Evolutionary conservation across 2,797 vertebrate genomes (phyloP).

Genomic region (Lagothrix lagotricha): DNA sequence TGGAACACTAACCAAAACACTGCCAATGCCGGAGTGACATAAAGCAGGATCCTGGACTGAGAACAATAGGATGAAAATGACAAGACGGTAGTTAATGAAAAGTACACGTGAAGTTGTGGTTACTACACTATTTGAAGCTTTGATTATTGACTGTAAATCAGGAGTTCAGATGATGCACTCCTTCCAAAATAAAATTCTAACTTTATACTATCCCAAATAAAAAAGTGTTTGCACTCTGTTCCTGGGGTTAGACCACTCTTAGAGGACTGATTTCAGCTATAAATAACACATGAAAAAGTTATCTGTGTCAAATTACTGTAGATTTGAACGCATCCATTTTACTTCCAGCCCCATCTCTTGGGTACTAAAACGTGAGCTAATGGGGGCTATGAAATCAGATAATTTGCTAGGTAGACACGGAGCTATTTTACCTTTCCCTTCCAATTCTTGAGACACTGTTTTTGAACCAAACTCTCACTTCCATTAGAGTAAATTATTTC

Average conservation of each 20-base stretch:
- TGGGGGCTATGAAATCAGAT: neutral
- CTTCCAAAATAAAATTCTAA: neutral
- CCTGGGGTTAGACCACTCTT: neutral
- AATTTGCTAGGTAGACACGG: neutral
- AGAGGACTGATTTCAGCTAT: neutral
- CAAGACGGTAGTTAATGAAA: neutral
- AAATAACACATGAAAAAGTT: neutral
- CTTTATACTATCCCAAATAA: neutral
- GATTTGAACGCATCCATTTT: neutral
- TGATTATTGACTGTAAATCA: neutral
- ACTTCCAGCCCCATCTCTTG: neutral
- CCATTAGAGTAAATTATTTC: neutral
- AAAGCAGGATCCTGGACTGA: neutral
- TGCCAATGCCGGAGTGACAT: neutral
- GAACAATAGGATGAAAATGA: neutral
- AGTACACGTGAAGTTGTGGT: neutral
- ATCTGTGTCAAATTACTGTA: neutral
- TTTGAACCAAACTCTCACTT: constrained; percentile 1
- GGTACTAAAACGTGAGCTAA: neutral
- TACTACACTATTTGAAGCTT: neutral
- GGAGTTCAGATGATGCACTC: neutral
- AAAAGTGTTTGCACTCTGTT: neutral
- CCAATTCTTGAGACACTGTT: neutral
- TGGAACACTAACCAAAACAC: neutral
- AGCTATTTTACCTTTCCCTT: neutral